Base-by-base conservation (phyloP, 2,888 invertebrate genomes). In the Anoplius nigerrimus region DNA sequence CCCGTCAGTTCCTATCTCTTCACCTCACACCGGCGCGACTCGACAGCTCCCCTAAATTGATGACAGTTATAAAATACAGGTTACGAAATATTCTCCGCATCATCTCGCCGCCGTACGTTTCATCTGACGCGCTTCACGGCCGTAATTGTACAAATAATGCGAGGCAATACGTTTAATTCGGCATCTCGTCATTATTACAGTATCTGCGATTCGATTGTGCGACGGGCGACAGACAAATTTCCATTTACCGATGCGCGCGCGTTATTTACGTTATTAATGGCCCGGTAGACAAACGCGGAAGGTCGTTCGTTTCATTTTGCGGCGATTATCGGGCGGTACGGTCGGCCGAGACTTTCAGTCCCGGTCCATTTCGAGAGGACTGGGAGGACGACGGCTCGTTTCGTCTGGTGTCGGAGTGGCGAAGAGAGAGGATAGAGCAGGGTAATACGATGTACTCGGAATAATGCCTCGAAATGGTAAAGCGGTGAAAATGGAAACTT, bases 241-340 rank as follows among this genome's bases (percentile, higher is more conserved):
- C 6, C 45, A 45, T 45, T 45, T 5, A 45, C 45, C 4, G 6
- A 42, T 13, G 3, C 45, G 16, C 11, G 16, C 45, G 11, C 45
- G 15, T 45, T 11, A n/a, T 45, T 16, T 16, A 13, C 16, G 11
- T 34, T 34, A 11, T 13, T 3, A 34, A 1, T 13, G 34, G 34
- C 4, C 11, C 48, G 5, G 16, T 48, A 16, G 16, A 16, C n/a
- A 8, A n/a, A 48, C 8, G n/a, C 16, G 8, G 16, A 16, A 18
- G 48, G 11, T 48, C 48, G 34, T 34, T 34, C 34, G 11, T 34
- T 34, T 6, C 34, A 34, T 4, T 3, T 18, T 1, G 11, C 62
- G 75, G 75, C 65, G 73, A 69, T 69, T 75, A 73, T 73, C 75
- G 76, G 52, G 61, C n/a, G 69, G 68, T 72, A 76, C 70, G 69